Evolutionary conservation across 1,140 invertebrate genomes (phyloP), one percentile per base, ranked within the genome.

Genomic region (Helicoverpa zea): DNA sequence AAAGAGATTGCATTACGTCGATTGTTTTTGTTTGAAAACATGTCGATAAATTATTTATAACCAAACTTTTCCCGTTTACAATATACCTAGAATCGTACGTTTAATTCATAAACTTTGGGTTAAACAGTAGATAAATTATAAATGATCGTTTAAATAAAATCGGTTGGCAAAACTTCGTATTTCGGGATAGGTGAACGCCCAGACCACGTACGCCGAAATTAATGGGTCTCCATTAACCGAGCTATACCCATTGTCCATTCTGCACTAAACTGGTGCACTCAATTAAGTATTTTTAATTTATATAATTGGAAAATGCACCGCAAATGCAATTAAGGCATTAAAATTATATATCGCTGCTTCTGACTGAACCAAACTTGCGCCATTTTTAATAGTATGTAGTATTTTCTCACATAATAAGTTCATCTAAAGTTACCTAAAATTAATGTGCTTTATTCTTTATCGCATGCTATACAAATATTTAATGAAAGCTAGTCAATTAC

Each of bases 121-220:
- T 30, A 63, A 14, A 14, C 59, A 35, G 23, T 23, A 23, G 2
- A 63, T 63, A 13, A 54, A 63, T 63, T 35, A 3, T 35, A 30
- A n/a, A 16, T 29, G 35, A 63, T 66, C 43, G n/a, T 30, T 30
- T 49, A 4, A 49, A 18, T 66, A 16, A 66, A 49, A 66, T 66
- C 11, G 10, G 18, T 18, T 47, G 43, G 16, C 43, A 11, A 66
- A 5, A 18, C 43, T 12, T 49, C 43, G n/a, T 18, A 49, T 49
- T 23, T 16, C 16, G 47, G 47, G 30, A 64, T 64, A 43, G 63
- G 29, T 64, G 16, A 3, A 35, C 63, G 35, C 63, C 43, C n/a
- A 59, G 58, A 49, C 63, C 43, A 66, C 63, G 63, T 66, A 66
- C 43, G 63, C 5, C 43, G 11, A 49, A 66, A 66, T 66, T 47